These are phyloP conservation scores for Muricea muricata DNA, from an alignment of 92 coral and sea anemone genomes.

Conservation along the genomic window DNA sequence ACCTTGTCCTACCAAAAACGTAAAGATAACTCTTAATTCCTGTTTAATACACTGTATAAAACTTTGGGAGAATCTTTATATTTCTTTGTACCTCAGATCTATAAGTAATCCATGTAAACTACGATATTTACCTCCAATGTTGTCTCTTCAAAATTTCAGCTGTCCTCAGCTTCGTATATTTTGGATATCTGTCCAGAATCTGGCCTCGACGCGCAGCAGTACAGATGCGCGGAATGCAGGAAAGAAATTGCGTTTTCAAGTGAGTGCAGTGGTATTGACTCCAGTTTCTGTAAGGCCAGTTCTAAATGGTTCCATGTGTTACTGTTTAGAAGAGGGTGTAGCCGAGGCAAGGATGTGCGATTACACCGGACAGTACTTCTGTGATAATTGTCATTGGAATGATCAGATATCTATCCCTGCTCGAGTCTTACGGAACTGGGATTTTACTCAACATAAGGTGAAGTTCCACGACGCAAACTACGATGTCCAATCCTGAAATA, in stretches of 20 bases:
- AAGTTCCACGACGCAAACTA: neutral
- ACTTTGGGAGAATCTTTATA: too few species aligned
- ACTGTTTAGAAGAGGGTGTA: constrained; percentile 66
- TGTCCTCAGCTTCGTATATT: constrained; percentile 75
- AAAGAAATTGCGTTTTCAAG: constrained; percentile 82
- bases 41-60: neutral
- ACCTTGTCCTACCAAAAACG: constrained; percentile 93
- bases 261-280: too few species aligned
- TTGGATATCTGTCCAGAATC: constrained; percentile 82
- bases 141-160: constrained; percentile 51
- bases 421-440: constrained; percentile 97
- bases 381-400: constrained; percentile 98
- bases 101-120: too few species aligned
- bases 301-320: neutral
- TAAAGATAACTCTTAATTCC: neutral
- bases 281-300: too few species aligned
- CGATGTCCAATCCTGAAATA: neutral
- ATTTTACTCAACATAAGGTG: constrained; percentile 82
- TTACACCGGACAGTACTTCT: constrained; percentile 92
- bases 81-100: too few species aligned
- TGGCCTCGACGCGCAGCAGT: constrained; percentile 89
- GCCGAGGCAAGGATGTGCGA: constrained; percentile 91
- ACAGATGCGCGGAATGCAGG: constrained; percentile 95
- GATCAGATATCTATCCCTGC: constrained; percentile 87
- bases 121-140: too few species aligned